A percentile compares a stretch with the other conserved stretches of the same genome.
Evolutionary conservation across 1,140 invertebrate genomes (phyloP).

Genomic region (Heliconius hermathena): DNA sequence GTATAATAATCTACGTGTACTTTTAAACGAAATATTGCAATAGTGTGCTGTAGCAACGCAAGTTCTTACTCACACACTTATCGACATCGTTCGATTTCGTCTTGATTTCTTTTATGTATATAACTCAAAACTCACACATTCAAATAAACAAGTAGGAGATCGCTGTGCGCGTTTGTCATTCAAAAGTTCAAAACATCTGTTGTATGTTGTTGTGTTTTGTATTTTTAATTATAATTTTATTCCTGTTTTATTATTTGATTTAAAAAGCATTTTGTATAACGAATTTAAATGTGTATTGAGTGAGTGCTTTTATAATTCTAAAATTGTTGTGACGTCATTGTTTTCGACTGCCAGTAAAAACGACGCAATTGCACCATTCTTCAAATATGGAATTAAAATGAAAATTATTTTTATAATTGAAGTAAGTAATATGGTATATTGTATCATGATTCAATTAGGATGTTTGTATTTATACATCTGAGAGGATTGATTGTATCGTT

Average conservation of each 20-base stretch:
- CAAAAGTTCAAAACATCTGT: constrained; percentile 71
- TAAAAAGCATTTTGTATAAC: constrained; percentile 44
- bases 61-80: constrained; percentile 20
- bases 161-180: constrained; percentile 64
- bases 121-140: constrained; percentile 46
- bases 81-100: constrained; percentile 29
- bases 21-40: not conserved
- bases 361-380: constrained; percentile 79
- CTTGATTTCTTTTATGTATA: constrained; percentile 28
- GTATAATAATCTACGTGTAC: not conserved
- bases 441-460: constrained; percentile 31
- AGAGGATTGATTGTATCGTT: constrained; percentile 30
- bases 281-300: constrained; percentile 50
- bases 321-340: constrained; percentile 78
- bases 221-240: constrained; percentile 70
- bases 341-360: constrained; percentile 78
- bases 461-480: constrained; percentile 14
- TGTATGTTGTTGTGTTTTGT: constrained; percentile 70
- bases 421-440: constrained; percentile 53
- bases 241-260: constrained; percentile 64
- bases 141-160: constrained; percentile 54
- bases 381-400: constrained; percentile 80
- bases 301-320: constrained; percentile 63
- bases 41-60: constrained; percentile 15
- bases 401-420: constrained; percentile 74